Evolutionary conservation across 2,113 vertebrate species (phyloP), one percentile per base, ranked within the genome.

Genomic region (Beaufortia kweichowensis): DNA sequence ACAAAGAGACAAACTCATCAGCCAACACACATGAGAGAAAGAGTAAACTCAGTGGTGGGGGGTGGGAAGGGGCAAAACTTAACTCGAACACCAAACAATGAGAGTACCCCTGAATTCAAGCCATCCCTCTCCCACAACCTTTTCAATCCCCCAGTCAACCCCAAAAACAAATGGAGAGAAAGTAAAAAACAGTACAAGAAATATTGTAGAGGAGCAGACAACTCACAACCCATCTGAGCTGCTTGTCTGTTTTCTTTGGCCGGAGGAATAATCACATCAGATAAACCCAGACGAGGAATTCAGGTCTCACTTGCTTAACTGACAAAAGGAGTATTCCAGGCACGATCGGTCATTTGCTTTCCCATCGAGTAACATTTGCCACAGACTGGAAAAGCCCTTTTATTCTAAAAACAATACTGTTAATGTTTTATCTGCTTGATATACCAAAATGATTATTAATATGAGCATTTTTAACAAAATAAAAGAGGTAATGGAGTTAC

Each of bases 1-100:
- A 91, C 91, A 93, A 93, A 92, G 90, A 90, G 86, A 90, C 90
- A 92, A 91, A 92, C 90, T 93, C 91, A 91, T 90, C 88, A 89
- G 89, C 87, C 89, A 88, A 88, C 90, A 92, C 87, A 90, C 90
- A 86, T 63, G 83, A 56, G 82, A 84, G 72, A 85, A 81, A 76
- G 82, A 55, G 50, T 63, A 43, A 46, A 69, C 82, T 76, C 55
- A 79, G 57, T 28, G 56, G 24, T n/a, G 70, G 23, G 24, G 57
- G 75, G 75, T 60, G 48, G 23, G 24, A 14, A 29, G 85, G 90
- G 90, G 89, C 90, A 86, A 88, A 90, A 92, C 88, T 91, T 87
- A 71, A 74, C 87, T 91, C 83, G 75, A 86, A 88, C 84, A 86
- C 81, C 39, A 71, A 87, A 88, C 89, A 82, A 85, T 84, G 83